Evolutionary conservation across 2,113 vertebrate species (phyloP).

Genomic region (Otis tarda): DNA sequence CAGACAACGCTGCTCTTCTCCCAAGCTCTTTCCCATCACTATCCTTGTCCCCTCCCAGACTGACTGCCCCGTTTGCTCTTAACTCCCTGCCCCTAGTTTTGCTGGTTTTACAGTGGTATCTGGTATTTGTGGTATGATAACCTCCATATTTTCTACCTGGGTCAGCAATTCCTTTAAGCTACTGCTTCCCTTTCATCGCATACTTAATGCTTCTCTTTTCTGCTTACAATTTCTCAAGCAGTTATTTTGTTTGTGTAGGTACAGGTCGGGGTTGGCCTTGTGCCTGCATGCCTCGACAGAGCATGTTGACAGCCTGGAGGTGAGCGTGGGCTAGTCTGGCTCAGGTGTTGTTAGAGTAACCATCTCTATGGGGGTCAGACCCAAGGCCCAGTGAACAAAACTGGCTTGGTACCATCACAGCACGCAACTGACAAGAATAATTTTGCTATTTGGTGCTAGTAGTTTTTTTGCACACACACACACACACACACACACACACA

Average conservation of each 20-base stretch:
- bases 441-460: neutral
- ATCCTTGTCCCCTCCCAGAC: neutral
- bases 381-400: neutral
- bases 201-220: neutral
- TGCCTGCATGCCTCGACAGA: neutral
- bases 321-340: neutral
- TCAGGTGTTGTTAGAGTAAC: accelerated
- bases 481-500: too few relatives aligned
- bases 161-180: neutral
- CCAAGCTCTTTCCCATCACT: neutral
- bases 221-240: neutral
- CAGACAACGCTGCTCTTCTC: accelerated
- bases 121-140: neutral
- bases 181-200: neutral
- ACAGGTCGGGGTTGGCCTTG: neutral
- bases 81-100: neutral
- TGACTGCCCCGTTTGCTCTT: neutral
- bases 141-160: neutral
- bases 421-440: neutral
- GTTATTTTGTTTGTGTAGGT: neutral
- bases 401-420: neutral
- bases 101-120: neutral
- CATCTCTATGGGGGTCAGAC: neutral
- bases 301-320: neutral
- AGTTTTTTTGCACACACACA: neutral